Evolutionary conservation across 1,140 invertebrate genomes (phyloP).

Genomic region (Drosophila insularis): DNA sequence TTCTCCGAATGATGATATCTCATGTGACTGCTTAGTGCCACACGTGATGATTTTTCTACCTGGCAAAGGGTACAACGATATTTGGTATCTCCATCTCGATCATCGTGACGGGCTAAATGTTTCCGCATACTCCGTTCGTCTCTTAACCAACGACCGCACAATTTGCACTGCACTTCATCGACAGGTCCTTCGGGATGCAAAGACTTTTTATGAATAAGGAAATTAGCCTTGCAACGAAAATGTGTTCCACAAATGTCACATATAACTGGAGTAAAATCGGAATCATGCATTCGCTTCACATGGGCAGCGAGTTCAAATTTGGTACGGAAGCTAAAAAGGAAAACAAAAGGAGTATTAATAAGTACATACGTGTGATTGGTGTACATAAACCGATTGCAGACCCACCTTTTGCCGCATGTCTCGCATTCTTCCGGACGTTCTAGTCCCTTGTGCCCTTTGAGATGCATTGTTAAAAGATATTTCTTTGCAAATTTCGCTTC

Average conservation of each 20-base stretch:
- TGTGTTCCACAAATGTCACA: constrained; percentile 71
- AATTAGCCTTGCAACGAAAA: constrained; percentile 72
- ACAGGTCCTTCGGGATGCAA: constrained; percentile 70
- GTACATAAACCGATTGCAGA: background rate
- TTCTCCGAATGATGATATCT: constrained; percentile 74
- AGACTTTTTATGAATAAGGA: constrained; percentile 69
- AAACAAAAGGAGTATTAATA: background rate
- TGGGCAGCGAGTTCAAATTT: constrained; percentile 63
- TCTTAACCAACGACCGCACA: constrained; percentile 71
- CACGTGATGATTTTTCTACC: constrained; percentile 69
- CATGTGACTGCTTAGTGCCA: constrained; percentile 69
- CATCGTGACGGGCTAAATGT: constrained; percentile 63
- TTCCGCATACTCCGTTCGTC: constrained; percentile 72
- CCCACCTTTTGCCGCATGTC: constrained; percentile 63
- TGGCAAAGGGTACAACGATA: constrained; percentile 69
- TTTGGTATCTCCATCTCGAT: constrained; percentile 61
- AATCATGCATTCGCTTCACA: constrained; percentile 62
- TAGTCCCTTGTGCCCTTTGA: constrained; percentile 65
- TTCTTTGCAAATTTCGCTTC: constrained; percentile 72
- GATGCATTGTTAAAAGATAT: constrained; percentile 70
- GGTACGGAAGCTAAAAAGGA: constrained; percentile 51
- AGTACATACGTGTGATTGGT: background rate
- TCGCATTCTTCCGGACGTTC: constrained; percentile 67
- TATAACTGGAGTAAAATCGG: constrained; percentile 67
- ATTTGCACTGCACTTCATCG: constrained; percentile 66